Base-by-base conservation (phyloP, 2,888 invertebrate species). In the Xanthostigma xanthostigma region DNA sequence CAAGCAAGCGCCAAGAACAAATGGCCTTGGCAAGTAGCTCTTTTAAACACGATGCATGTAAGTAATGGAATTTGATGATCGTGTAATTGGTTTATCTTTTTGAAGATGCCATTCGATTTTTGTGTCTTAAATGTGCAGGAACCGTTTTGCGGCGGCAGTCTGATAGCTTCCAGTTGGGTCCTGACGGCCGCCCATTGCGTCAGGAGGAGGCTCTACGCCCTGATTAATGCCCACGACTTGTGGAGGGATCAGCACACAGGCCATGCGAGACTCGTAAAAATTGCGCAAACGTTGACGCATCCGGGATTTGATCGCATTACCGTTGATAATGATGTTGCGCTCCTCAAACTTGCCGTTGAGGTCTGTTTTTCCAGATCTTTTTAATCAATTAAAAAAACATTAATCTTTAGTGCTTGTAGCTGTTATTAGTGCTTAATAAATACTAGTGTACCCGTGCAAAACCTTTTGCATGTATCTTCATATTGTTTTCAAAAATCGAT, bases 1-100 rank as follows among this genome's bases (percentile, higher is more conserved):
- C 72, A 79, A 46, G 83, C 87, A 39, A 76, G 90, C 0, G 71
- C 76, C 10, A 82, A 78, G 44, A 86, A 90, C 38, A 84, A 84
- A 61, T 95, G 94, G 93, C 91, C 92, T 0, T 94, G 94, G 93
- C 92, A 93, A 70, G 91, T 90, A 14, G 92, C 88, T 46, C 80
- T 95, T 46, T 74, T 94, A 50, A 93, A 27, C 6, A 27, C 6
- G 12, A 39, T 39, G 39, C 14, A 12, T 39, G 13, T 40, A 13
- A 40, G 40, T 40, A 10, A 40, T 10, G 13, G 13, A 40, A 44
- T 36, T 27, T 5, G 40, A 36, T 27, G 10, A 11, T 17, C 42
- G 41, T 17, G 37, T n/a, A 46, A 33, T n/a, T 9, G 36, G n/a
- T n/a, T 36, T 39, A n/a, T 17, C 49, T 14, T 9, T 45, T 12